Percentiles rank a stretch among this genome's conserved stretches.
phyloP scores from a whole-genome alignment of 2,888 invertebrate species.

The Abrostola tripartita region DNA sequence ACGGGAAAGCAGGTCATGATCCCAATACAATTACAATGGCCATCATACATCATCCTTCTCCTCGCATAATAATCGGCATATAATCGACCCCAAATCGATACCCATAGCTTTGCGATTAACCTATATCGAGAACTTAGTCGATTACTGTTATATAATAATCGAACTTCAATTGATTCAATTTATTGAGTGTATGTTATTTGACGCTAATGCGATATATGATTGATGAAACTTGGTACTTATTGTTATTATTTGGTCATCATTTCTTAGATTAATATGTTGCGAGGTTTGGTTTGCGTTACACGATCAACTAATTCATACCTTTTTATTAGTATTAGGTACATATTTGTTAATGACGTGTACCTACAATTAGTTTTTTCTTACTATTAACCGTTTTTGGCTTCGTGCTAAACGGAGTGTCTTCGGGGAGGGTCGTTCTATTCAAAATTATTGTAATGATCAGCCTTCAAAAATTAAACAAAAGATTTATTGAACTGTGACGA shows the following conservation, averaged over 20 bases:
- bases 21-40: constrained; percentile 18
- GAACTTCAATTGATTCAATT: constrained; percentile 35
- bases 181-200: constrained; percentile 25
- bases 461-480: not conserved
- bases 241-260: no score
- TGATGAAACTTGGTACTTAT: constrained; percentile 16
- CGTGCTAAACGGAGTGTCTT: no score
- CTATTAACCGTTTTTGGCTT: no score
- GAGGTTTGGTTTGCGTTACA: no score
- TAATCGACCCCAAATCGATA: constrained; percentile 41
- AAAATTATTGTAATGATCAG: not conserved
- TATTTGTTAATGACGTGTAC: no score
- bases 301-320: no score
- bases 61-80: constrained; percentile 16
- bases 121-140: constrained; percentile 44
- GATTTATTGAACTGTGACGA: not conserved
- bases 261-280: not conserved
- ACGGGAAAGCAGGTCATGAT: constrained; percentile 19
- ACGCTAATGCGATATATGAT: constrained; percentile 37
- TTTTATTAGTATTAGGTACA: no score
- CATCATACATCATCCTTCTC: constrained; percentile 42
- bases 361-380: no score
- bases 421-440: not conserved
- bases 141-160: constrained; percentile 38
- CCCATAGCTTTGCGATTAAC: constrained; percentile 48